phyloP scores from a whole-genome alignment of 2,113 vertebrate species.

The Tretioscincus oriximinensis region DNA sequence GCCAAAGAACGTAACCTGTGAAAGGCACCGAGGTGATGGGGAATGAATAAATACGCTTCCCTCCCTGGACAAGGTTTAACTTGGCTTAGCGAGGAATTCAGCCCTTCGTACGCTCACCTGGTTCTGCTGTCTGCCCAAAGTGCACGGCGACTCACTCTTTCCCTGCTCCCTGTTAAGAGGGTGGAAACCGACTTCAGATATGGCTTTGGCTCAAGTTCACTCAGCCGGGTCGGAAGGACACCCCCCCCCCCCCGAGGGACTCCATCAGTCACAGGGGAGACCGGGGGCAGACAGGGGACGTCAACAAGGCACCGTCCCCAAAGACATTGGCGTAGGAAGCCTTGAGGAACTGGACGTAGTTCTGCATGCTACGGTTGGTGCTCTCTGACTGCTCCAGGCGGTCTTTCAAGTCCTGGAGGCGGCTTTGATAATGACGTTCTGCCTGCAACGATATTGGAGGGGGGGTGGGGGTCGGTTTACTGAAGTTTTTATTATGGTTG shows the following conservation, averaged over 20 bases:
- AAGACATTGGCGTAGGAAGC: constrained; percentile 89
- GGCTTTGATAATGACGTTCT: constrained; percentile 82
- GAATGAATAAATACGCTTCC: background rate
- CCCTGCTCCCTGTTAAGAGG: background rate
- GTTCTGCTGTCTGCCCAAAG: too few relatives aligned
- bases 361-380: constrained; percentile 94
- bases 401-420: constrained; percentile 87
- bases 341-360: constrained; percentile 95
- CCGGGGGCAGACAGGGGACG: constrained; percentile 72
- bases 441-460: constrained; percentile 62
- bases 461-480: too few relatives aligned
- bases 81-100: background rate
- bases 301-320: constrained; percentile 77
- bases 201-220: constrained; percentile 46
- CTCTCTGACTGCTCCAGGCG: constrained; percentile 90
- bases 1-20: constrained; percentile 1
- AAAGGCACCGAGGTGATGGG: constrained; percentile 3
- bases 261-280: constrained; percentile 67
- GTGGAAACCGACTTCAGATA: background rate
- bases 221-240: background rate
- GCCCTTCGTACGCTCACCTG: background rate
- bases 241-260: background rate
- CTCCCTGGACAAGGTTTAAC: background rate
- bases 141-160: background rate
- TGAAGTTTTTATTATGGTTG: too few relatives aligned